These are phyloP conservation scores for Achlya flavicornis DNA, from an alignment of 2,888 invertebrate genomes.

Conservation along the genomic window DNA sequence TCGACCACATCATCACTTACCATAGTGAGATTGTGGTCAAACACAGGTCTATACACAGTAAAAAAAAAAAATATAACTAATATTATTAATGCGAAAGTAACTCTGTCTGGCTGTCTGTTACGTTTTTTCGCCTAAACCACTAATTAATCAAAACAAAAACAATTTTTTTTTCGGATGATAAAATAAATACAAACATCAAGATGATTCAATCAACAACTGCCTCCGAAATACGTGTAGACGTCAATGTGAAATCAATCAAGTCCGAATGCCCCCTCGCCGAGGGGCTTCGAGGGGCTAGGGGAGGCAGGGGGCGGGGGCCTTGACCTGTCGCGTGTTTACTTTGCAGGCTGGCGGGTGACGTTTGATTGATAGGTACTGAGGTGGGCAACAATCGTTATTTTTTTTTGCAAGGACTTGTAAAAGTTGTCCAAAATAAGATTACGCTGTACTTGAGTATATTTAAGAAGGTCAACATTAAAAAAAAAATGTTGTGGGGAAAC, in stretches of 20 bases:
- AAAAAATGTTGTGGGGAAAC: no score
- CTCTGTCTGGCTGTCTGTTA: no score
- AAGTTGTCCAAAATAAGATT: slow-evolving; percentile 10
- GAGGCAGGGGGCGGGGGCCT: slow-evolving; percentile 46
- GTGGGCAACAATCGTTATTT: slow-evolving; percentile 24
- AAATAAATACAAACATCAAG: slow-evolving; percentile 38
- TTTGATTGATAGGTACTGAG: slow-evolving; percentile 65
- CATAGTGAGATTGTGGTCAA: no score
- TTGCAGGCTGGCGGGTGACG: slow-evolving; percentile 56
- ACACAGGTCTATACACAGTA: no score
- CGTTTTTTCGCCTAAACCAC: no score
- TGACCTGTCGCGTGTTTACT: slow-evolving; percentile 77
- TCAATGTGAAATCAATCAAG: slow-evolving; percentile 82
- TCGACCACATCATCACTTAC: no score
- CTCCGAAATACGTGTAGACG: slow-evolving; percentile 64
- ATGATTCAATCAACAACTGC: slow-evolving; percentile 32
- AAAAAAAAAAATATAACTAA: no score
- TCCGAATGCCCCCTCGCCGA: slow-evolving; percentile 42
- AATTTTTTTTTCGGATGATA: slow-evolving; percentile 11
- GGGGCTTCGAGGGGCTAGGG: slow-evolving; percentile 23
- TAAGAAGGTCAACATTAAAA: no score
- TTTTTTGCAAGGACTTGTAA: slow-evolving; percentile 9
- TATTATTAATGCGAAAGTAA: no score
- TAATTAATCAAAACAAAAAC: no score
- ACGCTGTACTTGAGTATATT: neutral